Conservation (phyloP, 2,113 vertebrate species). For the Pterocles orientalis region DNA sequence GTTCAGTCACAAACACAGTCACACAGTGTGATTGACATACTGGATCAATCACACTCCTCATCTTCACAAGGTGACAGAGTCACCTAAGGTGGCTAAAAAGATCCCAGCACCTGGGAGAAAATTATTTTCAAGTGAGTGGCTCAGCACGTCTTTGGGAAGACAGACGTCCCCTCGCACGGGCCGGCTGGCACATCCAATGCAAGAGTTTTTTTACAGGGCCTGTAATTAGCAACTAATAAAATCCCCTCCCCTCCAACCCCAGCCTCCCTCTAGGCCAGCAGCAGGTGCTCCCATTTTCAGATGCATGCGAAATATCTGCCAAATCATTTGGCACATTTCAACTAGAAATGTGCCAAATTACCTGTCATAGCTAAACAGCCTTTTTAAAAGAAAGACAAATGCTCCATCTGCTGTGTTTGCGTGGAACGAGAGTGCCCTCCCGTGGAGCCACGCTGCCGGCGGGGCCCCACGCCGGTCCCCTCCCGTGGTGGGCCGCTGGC, state of each 20-base stretch:
- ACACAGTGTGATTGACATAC: fast-evolving
- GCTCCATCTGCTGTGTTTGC: not conserved
- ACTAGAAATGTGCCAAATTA: constrained; percentile 73
- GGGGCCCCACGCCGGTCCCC: not conserved
- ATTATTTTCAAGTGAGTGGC: not conserved
- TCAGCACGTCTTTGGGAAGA: not conserved
- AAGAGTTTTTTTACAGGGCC: constrained; percentile 19
- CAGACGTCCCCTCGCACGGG: not conserved
- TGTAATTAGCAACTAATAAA: constrained; percentile 55
- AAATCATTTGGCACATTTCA: constrained; percentile 75
- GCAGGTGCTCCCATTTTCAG: constrained; percentile 77
- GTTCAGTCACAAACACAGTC: not conserved
- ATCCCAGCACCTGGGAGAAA: not conserved
- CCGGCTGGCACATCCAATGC: not conserved
- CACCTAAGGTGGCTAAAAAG: not conserved
- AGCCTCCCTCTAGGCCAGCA: constrained; percentile 41
- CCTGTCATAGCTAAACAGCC: constrained; percentile 63
- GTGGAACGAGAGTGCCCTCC: constrained; percentile 73
- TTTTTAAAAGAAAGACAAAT: constrained; percentile 67
- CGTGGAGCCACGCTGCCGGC: not conserved
- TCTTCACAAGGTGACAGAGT: not conserved
- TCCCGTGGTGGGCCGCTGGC: not conserved
- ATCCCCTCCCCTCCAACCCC: not conserved
- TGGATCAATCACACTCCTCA: not conserved
- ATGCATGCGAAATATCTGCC: constrained; percentile 71